These are phyloP conservation scores for Sebastes oblongus DNA, from an alignment of 2,797 vertebrate genomes.

Conservation along the genomic window DNA sequence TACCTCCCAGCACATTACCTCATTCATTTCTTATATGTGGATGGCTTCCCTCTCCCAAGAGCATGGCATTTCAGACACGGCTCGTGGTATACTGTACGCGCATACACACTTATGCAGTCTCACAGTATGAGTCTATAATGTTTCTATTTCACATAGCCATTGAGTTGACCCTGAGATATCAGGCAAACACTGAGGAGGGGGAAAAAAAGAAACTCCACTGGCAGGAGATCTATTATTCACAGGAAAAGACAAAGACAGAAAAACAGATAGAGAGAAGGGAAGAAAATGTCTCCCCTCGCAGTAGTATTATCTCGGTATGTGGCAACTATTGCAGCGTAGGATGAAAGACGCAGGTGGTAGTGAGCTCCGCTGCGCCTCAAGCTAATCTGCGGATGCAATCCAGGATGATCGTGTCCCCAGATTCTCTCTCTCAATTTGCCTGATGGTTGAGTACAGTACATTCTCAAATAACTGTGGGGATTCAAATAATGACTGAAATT, in stretches of 20 bases:
- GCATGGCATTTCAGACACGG: constrained; percentile 85
- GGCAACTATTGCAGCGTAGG: constrained; percentile 61
- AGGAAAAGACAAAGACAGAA: constrained; percentile 47
- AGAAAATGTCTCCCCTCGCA: constrained; percentile 47
- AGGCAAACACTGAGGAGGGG: constrained; percentile 78
- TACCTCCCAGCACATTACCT: constrained; percentile 91
- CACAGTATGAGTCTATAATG: constrained; percentile 90
- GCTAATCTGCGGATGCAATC: constrained; percentile 56
- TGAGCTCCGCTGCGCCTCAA: constrained; percentile 46
- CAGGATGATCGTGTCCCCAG: constrained; percentile 33
- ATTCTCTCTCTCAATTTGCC: constrained; percentile 22
- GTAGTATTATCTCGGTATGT: constrained; percentile 66
- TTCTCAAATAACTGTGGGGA: constrained; percentile 3
- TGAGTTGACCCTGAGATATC: constrained; percentile 89
- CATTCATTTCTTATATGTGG: constrained; percentile 92
- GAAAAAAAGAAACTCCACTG: constrained; percentile 83
- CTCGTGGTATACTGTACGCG: constrained; percentile 74
- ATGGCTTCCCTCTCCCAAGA: constrained; percentile 89
- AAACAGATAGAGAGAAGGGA: constrained; percentile 45
- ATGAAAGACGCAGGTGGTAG: constrained; percentile 65
- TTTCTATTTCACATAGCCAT: constrained; percentile 89
- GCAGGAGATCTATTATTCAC: constrained; percentile 75
- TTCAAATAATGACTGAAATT: neutral
- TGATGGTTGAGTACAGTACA: constrained; percentile 8
- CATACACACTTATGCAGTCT: constrained; percentile 77